Evolutionary conservation across 2,797 vertebrate genomes (phyloP).

Genomic region (Jordanella pulchra): DNA sequence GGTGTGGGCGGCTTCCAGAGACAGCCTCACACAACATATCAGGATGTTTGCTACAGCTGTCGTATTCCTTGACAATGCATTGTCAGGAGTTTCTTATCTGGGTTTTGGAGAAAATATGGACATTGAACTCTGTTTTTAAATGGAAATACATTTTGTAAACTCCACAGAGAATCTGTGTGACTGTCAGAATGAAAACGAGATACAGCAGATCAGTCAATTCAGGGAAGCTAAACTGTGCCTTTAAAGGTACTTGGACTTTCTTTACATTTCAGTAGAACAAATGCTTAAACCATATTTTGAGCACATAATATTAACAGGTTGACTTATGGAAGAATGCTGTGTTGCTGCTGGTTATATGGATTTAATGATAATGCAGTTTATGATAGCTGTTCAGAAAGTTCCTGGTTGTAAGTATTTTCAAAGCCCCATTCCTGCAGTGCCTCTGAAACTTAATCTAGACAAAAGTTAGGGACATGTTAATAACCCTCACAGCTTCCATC

Average conservation of each 20-base stretch:
- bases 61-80: not conserved
- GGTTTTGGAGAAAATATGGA: not conserved
- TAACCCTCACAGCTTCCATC: not conserved
- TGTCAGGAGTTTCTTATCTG: not conserved
- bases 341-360: not conserved
- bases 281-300: not conserved
- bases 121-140: not conserved
- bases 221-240: not conserved
- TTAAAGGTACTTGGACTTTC: not conserved
- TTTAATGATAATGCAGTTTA: not conserved
- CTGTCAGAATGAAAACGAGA: not conserved
- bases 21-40: not conserved
- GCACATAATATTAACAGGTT: not conserved
- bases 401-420: not conserved
- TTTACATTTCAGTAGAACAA: not conserved
- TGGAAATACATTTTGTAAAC: not conserved
- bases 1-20: constrained; percentile 1
- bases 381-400: not conserved
- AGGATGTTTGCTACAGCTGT: not conserved
- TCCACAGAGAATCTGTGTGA: not conserved
- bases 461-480: no score
- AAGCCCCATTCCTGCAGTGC: no score
- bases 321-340: not conserved
- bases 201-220: not conserved
- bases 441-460: no score